A percentile compares a stretch with the other conserved stretches of the same genome.
Evolutionary conservation across 2,888 invertebrate genomes (phyloP).

Genomic region (Nomada fabriciana): DNA sequence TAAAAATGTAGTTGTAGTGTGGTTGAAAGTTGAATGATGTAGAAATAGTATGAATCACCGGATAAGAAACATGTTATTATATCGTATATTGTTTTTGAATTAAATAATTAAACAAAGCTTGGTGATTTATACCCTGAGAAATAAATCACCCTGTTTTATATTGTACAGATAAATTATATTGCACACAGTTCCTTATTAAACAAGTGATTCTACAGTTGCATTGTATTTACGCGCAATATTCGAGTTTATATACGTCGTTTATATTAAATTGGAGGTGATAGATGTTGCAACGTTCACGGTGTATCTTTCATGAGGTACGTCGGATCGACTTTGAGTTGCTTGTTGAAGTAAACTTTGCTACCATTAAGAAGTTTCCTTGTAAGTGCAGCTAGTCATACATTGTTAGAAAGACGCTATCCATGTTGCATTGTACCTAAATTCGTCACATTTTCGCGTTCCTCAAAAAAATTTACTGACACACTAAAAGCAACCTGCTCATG

Average conservation of each 20-base stretch:
- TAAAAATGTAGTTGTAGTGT: no score
- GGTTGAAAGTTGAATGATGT: no score
- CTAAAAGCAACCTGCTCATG: background rate
- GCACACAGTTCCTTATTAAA: no score
- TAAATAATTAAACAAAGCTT: no score
- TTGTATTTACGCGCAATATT: background rate
- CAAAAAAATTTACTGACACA: background rate
- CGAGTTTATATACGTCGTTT: slow-evolving; percentile 10
- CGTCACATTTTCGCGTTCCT: background rate
- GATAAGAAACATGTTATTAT: no score
- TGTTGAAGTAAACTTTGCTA: slow-evolving; percentile 39
- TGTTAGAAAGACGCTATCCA: slow-evolving; percentile 45
- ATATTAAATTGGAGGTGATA: slow-evolving; percentile 6
- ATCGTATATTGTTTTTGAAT: no score
- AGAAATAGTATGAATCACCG: no score
- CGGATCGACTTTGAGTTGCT: slow-evolving; percentile 45
- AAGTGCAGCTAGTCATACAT: slow-evolving; percentile 55
- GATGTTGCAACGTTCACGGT: slow-evolving; percentile 18
- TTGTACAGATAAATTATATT: no score
- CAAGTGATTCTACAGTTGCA: background rate
- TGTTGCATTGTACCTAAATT: background rate
- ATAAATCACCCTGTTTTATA: no score
- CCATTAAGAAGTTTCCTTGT: slow-evolving; percentile 53
- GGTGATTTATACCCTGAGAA: no score
- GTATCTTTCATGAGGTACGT: slow-evolving; percentile 43